Evolutionary conservation across 1,140 invertebrate genomes (phyloP).

Genomic region (Drosophila serrata): DNA sequence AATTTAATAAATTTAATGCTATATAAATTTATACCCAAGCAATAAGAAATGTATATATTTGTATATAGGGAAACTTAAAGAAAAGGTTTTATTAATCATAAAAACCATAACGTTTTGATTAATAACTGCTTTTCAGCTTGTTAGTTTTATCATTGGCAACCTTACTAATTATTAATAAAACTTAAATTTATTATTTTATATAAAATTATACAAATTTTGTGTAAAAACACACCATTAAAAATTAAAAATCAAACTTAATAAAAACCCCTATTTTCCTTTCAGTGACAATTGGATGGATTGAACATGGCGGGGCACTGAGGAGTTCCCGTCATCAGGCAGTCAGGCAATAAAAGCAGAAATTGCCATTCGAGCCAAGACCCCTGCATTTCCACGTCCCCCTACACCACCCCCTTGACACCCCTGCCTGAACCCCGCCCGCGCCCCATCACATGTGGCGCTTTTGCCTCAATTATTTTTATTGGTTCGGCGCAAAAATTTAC

Average conservation of each 20-base stretch:
- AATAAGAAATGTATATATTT: neutral
- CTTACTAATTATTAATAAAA: neutral
- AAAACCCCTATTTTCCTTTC: neutral
- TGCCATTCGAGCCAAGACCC: slow-evolving; percentile 58
- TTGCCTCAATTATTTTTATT: slow-evolving; percentile 82
- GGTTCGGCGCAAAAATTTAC: slow-evolving; percentile 77
- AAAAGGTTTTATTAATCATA: too few relatives aligned
- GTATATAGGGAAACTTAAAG: neutral
- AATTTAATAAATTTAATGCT: neutral
- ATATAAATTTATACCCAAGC: neutral
- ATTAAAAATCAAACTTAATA: neutral
- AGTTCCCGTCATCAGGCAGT: slow-evolving; percentile 42
- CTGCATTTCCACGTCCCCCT: slow-evolving; percentile 5
- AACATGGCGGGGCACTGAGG: slow-evolving; percentile 27
- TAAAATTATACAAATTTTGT: neutral
- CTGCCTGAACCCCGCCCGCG: neutral
- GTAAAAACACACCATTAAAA: too few relatives aligned
- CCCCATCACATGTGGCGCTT: slow-evolving; percentile 33
- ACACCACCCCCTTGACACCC: neutral
- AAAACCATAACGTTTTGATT: neutral
- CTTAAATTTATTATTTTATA: neutral
- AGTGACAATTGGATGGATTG: slow-evolving; percentile 27
- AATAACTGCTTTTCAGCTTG: neutral
- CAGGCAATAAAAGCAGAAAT: slow-evolving; percentile 73
- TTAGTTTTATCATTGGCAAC: too few relatives aligned